Base-by-base conservation (phyloP, 64 coral and sea anemone genomes). In the Exaiptasia diaphana region DNA sequence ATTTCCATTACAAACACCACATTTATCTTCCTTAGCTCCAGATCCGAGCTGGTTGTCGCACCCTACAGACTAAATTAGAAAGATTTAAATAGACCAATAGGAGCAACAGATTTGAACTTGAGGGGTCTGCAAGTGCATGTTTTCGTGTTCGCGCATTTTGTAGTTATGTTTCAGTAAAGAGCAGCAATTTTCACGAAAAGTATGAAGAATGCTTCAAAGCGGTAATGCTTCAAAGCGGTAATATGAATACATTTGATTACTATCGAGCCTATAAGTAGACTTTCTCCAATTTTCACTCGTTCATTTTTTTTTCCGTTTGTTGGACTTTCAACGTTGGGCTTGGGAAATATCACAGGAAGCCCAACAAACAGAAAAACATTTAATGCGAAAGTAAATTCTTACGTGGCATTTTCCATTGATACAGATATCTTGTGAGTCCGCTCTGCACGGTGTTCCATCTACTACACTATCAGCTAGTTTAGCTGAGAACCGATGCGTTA, bases 1-100 rank as follows among this genome's bases (percentile, higher is more conserved):
- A 52, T 97, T 97, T 18, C 93, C 93, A 27, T 80, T 74, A 60
- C 93, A 97, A 7, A 97, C 93, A 27, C 93, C 93, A 36, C 93
- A 97, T 8, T 90, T 90, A 33, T 97, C 93, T 46, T 97, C 93
- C 20, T 76, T 71, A 15, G 93, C 93, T 35, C 53, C 87, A 13
- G 93, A 97, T 14, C 87, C 93, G 15, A 97, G 77, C 50, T 90
- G 82, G 18, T 53, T 29, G 49, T 97, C 93, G 40, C 93, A 97
- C 11, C 93, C 93, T 65, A 97, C 93, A 37, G 69, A 63, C 93
- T 97, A 48, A 4, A 70, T 9, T 23, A 33, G 12, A 17, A 26
- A 5, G 25, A 38, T 26, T 41, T 39, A 23, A 33, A 10, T 7
- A 59, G 3, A 37, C 4, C 35, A 20, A 78, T 29, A 3, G 38